phyloP scores from a whole-genome alignment of 2,888 invertebrate genomes.

The Brachynemurus nebulosus region DNA sequence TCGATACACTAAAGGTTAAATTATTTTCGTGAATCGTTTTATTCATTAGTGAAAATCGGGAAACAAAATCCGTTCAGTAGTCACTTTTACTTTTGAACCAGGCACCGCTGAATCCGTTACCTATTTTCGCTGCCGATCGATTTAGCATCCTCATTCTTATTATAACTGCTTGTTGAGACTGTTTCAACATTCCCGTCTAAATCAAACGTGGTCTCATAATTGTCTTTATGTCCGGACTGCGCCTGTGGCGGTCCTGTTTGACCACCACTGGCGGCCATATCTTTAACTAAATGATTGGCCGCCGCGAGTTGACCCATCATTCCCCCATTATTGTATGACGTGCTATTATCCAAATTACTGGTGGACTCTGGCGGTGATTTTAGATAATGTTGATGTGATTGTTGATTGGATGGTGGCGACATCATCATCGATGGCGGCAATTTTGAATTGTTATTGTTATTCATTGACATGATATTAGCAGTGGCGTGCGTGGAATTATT shows the following conservation, averaged over 20 bases:
- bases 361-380: not conserved
- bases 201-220: slow-evolving; percentile 77
- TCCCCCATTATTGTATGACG: slow-evolving; percentile 25
- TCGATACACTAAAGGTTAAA: no score
- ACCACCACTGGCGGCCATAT: slow-evolving; percentile 18
- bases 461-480: no score
- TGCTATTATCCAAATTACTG: not conserved
- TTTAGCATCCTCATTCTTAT: slow-evolving; percentile 49
- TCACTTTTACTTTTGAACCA: no score
- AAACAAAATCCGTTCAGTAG: no score
- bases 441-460: not conserved
- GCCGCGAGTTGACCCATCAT: not conserved
- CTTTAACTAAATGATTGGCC: not conserved
- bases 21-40: no score
- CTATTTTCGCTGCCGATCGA: slow-evolving; percentile 60
- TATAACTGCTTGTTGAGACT: slow-evolving; percentile 71
- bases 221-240: slow-evolving; percentile 37
- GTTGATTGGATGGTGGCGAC: not conserved
- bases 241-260: slow-evolving; percentile 28
- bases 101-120: no score
- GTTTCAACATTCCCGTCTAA: slow-evolving; percentile 87
- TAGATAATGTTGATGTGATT: slow-evolving; percentile 1
- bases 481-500: no score
- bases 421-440: not conserved
- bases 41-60: no score